phyloP scores from a whole-genome alignment of 2,888 invertebrate species.

The Carabus problematicus region DNA sequence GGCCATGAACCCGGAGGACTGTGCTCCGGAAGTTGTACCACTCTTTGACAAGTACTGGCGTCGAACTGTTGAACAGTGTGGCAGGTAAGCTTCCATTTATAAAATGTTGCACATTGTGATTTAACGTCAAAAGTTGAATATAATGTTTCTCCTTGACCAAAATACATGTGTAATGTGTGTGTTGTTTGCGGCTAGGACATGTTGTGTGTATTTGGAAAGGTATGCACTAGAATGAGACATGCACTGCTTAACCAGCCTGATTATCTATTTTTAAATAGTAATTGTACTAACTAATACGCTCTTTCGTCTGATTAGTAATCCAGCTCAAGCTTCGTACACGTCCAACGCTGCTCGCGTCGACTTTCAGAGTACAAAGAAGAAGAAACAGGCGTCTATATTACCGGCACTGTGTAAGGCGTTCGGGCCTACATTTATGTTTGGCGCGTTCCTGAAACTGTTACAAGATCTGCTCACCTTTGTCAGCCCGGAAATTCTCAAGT shows the following conservation, averaged over 20 bases:
- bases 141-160: neutral
- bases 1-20: constrained; percentile 86
- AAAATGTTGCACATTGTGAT: constrained; percentile 3
- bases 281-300: constrained; percentile 2
- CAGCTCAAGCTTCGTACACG: constrained; percentile 68
- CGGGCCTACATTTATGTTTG: constrained; percentile 85
- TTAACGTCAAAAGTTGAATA: too few relatives aligned
- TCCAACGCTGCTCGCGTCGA: constrained; percentile 76
- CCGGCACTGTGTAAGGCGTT: constrained; percentile 86
- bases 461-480: constrained; percentile 88
- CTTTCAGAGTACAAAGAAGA: constrained; percentile 71
- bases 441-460: constrained; percentile 81
- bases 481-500: constrained; percentile 89
- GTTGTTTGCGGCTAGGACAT: constrained; percentile 45
- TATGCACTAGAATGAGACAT: constrained; percentile 20
- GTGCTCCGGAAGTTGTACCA: constrained; percentile 80
- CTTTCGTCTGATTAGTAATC: constrained; percentile 24
- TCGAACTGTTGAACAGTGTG: constrained; percentile 69
- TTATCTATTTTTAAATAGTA: constrained; percentile 6
- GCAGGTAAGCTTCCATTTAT: constrained; percentile 59
- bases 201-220: constrained; percentile 50
- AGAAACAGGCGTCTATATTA: constrained; percentile 81
- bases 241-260: too few relatives aligned
- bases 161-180: neutral
- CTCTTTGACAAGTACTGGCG: constrained; percentile 86